Percentiles rank a stretch among this genome's conserved stretches.
Evolutionary conservation across 2,113 vertebrate species (phyloP).

Genomic region (Gallinago media): DNA sequence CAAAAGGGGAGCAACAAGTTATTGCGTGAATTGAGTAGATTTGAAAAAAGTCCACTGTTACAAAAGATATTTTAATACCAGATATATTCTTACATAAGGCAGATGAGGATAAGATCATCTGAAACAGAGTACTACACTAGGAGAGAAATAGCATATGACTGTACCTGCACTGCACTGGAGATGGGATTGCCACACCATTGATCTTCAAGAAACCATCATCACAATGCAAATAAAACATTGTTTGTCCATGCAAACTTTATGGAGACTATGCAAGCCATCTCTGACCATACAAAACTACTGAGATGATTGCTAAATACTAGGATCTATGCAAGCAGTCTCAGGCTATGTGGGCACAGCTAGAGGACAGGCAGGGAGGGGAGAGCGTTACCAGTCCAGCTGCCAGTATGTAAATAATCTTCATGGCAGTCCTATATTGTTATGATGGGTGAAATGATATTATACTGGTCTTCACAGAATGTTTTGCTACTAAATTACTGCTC

Average conservation of each 20-base stretch:
- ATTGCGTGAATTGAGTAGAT: background rate
- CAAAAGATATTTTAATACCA: background rate
- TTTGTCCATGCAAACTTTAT: background rate
- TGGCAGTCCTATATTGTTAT: background rate
- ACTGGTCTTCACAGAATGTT: background rate
- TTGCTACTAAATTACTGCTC: background rate
- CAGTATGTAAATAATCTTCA: background rate
- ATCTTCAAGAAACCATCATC: background rate
- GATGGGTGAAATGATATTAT: slow-evolving; percentile 4
- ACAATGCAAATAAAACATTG: background rate
- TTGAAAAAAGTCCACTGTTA: background rate
- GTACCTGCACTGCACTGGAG: background rate
- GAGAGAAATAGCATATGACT: background rate
- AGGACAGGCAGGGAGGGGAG: background rate
- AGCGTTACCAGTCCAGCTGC: background rate
- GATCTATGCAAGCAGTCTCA: background rate
- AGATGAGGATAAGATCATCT: background rate
- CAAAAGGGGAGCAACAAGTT: slow-evolving; percentile 1
- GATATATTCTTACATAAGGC: background rate
- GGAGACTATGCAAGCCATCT: background rate
- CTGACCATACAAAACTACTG: background rate
- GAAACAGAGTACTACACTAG: background rate
- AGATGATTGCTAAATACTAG: background rate
- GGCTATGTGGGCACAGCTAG: background rate
- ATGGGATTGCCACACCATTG: background rate